A percentile compares a stretch with the other conserved stretches of the same genome.
Evolutionary conservation across 2,797 vertebrate genomes (phyloP).

Genomic region (Sitta carolinensis): DNA sequence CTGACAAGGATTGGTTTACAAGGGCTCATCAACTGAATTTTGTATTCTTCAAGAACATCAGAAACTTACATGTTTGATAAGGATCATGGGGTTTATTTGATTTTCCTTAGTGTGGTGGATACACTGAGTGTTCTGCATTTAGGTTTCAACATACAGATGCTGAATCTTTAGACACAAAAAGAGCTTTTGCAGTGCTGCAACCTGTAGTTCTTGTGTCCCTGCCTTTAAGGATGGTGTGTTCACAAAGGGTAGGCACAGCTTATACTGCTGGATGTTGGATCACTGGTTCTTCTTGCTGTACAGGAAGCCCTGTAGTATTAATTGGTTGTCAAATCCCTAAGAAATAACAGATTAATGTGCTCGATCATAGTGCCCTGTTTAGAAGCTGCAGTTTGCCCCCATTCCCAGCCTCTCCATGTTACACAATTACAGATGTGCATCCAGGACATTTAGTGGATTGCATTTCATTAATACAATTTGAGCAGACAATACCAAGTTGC

Average conservation of each 20-base stretch:
- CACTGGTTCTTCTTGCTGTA: constrained; percentile 69
- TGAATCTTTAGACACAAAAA: background rate
- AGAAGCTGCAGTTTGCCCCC: constrained; percentile 81
- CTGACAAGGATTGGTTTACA: background rate
- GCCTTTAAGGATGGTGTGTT: constrained; percentile 48
- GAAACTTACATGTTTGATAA: background rate
- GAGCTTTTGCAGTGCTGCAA: background rate
- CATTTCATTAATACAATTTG: constrained; percentile 98
- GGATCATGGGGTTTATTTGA: background rate
- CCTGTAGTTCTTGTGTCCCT: constrained; percentile 53
- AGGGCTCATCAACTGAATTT: background rate
- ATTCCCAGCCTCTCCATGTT: constrained; percentile 83
- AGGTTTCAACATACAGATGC: background rate
- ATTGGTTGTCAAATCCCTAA: constrained; percentile 93
- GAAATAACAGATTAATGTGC: constrained; percentile 91
- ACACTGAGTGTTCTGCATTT: background rate
- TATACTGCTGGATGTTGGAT: constrained; percentile 50
- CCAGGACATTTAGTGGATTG: constrained; percentile 93
- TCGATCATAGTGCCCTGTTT: constrained; percentile 82
- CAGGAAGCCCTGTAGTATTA: constrained; percentile 86
- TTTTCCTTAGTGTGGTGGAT: background rate
- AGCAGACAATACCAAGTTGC: constrained; percentile 95
- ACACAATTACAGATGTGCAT: constrained; percentile 93
- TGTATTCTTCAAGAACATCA: background rate
- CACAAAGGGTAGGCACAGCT: constrained; percentile 47